Percentiles rank a stretch among this genome's conserved stretches.
phyloP scores from a whole-genome alignment of 2,888 invertebrate species.

The Chrysolina oricalcia region DNA sequence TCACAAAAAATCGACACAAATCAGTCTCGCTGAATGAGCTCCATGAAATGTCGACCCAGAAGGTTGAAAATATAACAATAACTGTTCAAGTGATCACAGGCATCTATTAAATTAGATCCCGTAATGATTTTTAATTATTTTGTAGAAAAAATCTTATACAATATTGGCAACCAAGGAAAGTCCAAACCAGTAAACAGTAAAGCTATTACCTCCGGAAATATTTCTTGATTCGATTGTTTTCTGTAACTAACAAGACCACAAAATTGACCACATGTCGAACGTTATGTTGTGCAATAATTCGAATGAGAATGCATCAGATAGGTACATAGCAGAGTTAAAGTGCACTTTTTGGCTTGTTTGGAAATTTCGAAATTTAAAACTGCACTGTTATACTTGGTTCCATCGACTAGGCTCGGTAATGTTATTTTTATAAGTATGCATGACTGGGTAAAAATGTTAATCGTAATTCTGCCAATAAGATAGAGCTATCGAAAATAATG shows the following conservation, averaged over 20 bases:
- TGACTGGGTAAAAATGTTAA: background rate
- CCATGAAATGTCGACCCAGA: background rate
- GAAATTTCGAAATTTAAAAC: background rate
- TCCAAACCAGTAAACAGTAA: background rate
- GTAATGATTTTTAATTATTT: background rate
- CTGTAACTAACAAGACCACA: background rate
- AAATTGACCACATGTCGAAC: background rate
- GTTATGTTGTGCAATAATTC: background rate
- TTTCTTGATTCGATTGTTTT: constrained; percentile 1
- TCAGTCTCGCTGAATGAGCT: background rate
- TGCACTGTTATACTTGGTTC: background rate
- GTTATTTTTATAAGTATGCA: background rate
- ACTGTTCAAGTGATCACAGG: background rate
- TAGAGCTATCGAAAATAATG: constrained; percentile 9
- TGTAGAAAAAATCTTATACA: constrained; percentile 3
- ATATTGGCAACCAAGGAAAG: constrained; percentile 6
- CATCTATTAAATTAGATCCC: background rate
- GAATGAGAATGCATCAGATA: background rate
- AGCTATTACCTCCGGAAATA: background rate
- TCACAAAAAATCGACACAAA: background rate
- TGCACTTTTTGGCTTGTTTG: background rate
- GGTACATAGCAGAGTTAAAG: background rate
- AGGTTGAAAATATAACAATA: background rate
- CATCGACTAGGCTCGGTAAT: background rate
- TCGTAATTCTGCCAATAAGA: background rate